A percentile compares a stretch with the other conserved stretches of the same genome.
phyloP scores from a whole-genome alignment of 2,113 vertebrate genomes.

The Carassius auratus region DNA sequence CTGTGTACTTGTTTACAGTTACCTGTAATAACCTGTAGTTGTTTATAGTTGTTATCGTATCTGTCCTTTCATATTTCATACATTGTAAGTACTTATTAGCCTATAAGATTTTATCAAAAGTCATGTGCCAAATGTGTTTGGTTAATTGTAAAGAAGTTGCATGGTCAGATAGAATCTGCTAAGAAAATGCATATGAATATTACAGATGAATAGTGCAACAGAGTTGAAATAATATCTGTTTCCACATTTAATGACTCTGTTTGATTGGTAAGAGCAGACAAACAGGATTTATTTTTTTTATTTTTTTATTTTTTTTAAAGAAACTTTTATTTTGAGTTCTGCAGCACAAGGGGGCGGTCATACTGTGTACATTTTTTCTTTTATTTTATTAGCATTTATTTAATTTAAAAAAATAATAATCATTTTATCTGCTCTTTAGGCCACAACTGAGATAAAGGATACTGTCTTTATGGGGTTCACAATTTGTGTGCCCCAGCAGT shows the following conservation, averaged over 20 bases:
- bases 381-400: too few relatives aligned
- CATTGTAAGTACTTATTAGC: background rate
- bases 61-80: background rate
- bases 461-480: slow-evolving; percentile 60
- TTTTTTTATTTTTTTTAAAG: background rate
- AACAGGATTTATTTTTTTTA: background rate
- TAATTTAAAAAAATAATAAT: too few relatives aligned
- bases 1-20: too few relatives aligned
- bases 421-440: slow-evolving; percentile 36
- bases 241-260: background rate
- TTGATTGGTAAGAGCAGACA: background rate
- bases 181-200: background rate
- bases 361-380: too few relatives aligned
- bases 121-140: background rate
- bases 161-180: background rate
- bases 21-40: background rate
- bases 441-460: slow-evolving; percentile 44
- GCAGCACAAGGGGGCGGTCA: too few relatives aligned
- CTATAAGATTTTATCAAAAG: background rate
- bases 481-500: slow-evolving; percentile 64
- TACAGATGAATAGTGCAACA: background rate
- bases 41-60: background rate
- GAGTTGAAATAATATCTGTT: background rate
- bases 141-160: background rate
- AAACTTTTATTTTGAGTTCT: background rate